Evolutionary conservation across 2,888 invertebrate species (phyloP).

Genomic region (Junonia oenone): DNA sequence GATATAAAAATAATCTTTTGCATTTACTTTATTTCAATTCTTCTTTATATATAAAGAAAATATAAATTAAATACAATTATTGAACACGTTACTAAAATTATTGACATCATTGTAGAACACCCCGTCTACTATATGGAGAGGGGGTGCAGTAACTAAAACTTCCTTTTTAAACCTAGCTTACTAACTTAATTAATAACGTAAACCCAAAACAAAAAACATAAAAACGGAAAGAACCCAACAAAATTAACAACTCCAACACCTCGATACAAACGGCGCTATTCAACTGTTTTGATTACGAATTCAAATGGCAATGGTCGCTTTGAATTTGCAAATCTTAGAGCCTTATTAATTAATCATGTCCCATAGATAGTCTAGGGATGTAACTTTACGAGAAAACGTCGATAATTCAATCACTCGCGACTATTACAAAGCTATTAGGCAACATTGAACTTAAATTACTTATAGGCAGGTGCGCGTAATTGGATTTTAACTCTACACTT

Average conservation of each 20-base stretch:
- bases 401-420: constrained; percentile 39
- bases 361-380: constrained; percentile 19
- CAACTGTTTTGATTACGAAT: constrained; percentile 22
- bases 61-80: no score
- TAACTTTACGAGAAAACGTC: constrained; percentile 28
- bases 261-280: constrained; percentile 12
- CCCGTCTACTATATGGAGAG: no score
- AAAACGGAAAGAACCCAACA: neutral
- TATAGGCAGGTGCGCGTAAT: constrained; percentile 25
- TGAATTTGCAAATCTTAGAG: constrained; percentile 23
- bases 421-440: constrained; percentile 32
- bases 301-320: constrained; percentile 18
- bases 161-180: no score
- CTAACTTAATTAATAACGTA: neutral
- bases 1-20: no score
- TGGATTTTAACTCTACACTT: constrained; percentile 14
- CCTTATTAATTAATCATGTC: constrained; percentile 28
- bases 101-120: no score
- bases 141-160: no score
- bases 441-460: constrained; percentile 29
- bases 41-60: no score
- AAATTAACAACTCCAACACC: constrained; percentile 1
- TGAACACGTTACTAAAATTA: no score
- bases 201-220: neutral
- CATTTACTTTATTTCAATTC: no score